Conservation (phyloP, 2,888 invertebrate genomes). For the Acronicta leporina region DNA sequence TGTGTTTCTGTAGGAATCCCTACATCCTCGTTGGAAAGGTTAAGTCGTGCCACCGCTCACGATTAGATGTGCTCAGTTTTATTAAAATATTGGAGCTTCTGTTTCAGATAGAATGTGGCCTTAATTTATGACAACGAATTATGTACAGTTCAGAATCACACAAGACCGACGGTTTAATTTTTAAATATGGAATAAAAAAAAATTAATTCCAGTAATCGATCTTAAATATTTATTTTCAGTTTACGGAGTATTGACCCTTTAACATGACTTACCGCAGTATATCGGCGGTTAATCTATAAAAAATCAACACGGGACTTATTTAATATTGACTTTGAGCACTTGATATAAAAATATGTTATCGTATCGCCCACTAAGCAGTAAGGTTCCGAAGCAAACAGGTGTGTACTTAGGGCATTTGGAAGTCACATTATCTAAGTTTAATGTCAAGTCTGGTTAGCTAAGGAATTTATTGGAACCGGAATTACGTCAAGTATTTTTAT, state of each 20-base stretch:
- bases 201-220: constrained; percentile 61
- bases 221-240: constrained; percentile 73
- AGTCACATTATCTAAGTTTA: constrained; percentile 53
- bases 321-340: constrained; percentile 80
- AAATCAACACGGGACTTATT: constrained; percentile 79
- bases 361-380: constrained; percentile 59
- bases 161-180: neutral
- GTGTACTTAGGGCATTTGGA: constrained; percentile 64
- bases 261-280: constrained; percentile 60
- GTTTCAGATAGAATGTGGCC: constrained; percentile 26
- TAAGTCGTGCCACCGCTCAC: constrained; percentile 47
- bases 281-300: constrained; percentile 79
- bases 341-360: constrained; percentile 81
- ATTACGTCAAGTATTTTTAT: constrained; percentile 9
- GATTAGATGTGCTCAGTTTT: constrained; percentile 47
- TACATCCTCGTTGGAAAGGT: constrained; percentile 40
- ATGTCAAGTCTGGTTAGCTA: constrained; percentile 54
- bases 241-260: constrained; percentile 78
- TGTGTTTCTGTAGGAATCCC: constrained; percentile 19
- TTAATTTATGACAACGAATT: constrained; percentile 6
- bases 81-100: constrained; percentile 45
- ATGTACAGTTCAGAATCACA: neutral
- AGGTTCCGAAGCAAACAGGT: constrained; percentile 79
- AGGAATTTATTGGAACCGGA: neutral
- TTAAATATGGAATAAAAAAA: constrained; percentile 1